Base-by-base conservation (phyloP, 2,113 vertebrate species). In the Prionailurus bengalensis region DNA sequence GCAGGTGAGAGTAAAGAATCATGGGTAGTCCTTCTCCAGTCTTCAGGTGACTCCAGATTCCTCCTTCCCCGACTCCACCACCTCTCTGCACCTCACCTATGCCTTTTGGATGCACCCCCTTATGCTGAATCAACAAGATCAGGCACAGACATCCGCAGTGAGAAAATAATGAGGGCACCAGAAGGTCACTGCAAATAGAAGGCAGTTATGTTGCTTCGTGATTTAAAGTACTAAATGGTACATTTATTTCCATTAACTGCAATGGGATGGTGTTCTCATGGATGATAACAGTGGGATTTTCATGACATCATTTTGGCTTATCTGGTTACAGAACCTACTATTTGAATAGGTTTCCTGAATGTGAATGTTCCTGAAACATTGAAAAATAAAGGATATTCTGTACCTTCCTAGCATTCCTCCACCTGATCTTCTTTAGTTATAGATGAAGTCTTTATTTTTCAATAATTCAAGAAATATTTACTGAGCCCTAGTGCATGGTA, bases 231-330 rank as follows among this genome's bases (percentile, higher is more conserved):
- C 87, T 97, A 96, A 97, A 98, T 92, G 98, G 92, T 96, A 96
- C 97, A 97, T 96, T 97, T 98, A 96, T 96, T 98, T 97, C 97
- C 94, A 98, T 98, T 97, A 96, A 88, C 94, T 96, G 66, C 90
- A 92, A 45, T 74, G 91, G 61, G 66, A 74, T 94, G 94, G 88
- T 92, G 86, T 94, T 90, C 90, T 96, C 25, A 2, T 85, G 70
- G 78, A 58, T 78, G 55, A 86, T 79, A 96, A 92, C 48, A 81
- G 73, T 42, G 33, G 45, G 73, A 92, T 95, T 97, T 97, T 96
- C 80, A 84, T 9, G 23, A 87, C 79, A 76, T 80, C n/a, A n/a
- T 45, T 92, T 88, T 84, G 71, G 58, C 68, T 65, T 93, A 58
- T 89, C 83, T 94, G 79, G 55, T 55, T 86, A 87, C 42, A 92